phyloP scores from a whole-genome alignment of 2,797 vertebrate genomes.

The Coregonus suidteri region DNA sequence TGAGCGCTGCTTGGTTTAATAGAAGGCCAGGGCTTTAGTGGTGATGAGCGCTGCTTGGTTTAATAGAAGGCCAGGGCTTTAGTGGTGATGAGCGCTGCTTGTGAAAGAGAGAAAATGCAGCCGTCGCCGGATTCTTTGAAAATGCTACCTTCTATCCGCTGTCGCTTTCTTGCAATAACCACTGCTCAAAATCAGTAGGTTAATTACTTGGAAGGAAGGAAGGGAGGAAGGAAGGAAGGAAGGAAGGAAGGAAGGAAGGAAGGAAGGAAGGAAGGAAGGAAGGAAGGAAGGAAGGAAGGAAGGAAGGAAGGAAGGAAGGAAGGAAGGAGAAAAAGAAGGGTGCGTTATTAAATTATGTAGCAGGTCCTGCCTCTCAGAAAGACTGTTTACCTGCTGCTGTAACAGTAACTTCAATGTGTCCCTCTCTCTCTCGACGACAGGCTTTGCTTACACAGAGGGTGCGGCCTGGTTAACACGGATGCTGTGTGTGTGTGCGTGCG shows the following conservation, averaged over 20 bases:
- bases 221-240: not conserved
- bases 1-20: too few species aligned
- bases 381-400: not conserved
- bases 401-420: not conserved
- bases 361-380: not conserved
- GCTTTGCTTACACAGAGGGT: not conserved
- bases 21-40: too few species aligned
- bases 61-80: not conserved
- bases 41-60: too few species aligned
- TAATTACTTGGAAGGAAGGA: not conserved
- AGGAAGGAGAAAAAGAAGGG: not conserved
- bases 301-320: not conserved
- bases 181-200: not conserved
- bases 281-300: not conserved
- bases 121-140: too few species aligned
- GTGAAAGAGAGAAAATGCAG: too few species aligned
- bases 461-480: not conserved
- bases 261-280: too few species aligned
- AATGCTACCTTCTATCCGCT: too few species aligned
- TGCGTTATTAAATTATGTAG: not conserved
- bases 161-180: too few species aligned
- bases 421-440: too few species aligned
- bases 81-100: not conserved
- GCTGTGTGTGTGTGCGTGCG: not conserved
- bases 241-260: not conserved